Percentiles rank a stretch among this genome's conserved stretches.
phyloP scores from a whole-genome alignment of 2,888 invertebrate species.

The Cataglyphis rosenhaueri region DNA sequence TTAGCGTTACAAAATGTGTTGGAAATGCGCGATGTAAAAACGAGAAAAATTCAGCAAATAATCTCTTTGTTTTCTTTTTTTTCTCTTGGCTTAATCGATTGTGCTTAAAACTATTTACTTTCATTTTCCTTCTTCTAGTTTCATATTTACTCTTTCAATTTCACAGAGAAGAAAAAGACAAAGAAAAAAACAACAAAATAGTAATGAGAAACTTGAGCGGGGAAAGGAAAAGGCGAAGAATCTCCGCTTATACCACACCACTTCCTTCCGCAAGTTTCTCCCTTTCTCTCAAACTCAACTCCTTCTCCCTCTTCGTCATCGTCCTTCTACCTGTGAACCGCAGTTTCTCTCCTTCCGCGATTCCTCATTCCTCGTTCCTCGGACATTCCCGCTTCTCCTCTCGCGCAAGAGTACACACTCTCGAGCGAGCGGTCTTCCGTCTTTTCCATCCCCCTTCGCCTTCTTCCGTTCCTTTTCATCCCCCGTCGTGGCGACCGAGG shows the following conservation, averaged over 20 bases:
- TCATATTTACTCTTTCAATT: conserved; percentile 17
- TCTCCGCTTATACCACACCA: conserved; percentile 13
- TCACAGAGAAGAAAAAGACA: neutral
- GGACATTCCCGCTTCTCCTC: conserved; percentile 18
- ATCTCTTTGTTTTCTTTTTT: neutral
- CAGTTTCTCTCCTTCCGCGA: conserved; percentile 48
- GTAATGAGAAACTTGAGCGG: conserved; percentile 3
- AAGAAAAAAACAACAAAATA: neutral
- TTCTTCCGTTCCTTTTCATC: conserved; percentile 41
- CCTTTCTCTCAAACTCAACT: conserved; percentile 50
- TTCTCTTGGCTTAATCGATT: conserved; percentile 6
- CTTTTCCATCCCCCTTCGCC: conserved; percentile 38
- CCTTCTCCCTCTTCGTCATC: conserved; percentile 43
- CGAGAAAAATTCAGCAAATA: neutral
- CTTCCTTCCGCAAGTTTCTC: conserved; percentile 41
- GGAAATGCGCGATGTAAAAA: neutral
- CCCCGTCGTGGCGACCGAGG: conserved; percentile 62
- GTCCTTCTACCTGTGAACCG: conserved; percentile 47
- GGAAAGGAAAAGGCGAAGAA: conserved; percentile 12
- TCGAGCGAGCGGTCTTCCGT: conserved; percentile 47
- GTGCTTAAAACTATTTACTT: conserved; percentile 19
- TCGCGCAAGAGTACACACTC: conserved; percentile 32
- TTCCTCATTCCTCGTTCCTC: conserved; percentile 25
- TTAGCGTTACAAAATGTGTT: neutral
- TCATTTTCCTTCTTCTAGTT: neutral